A percentile compares a stretch with the other conserved stretches of the same genome.
These are phyloP conservation scores for Oreochromis mossambicus DNA, from an alignment of 2,797 vertebrate species.

Conservation along the genomic window DNA sequence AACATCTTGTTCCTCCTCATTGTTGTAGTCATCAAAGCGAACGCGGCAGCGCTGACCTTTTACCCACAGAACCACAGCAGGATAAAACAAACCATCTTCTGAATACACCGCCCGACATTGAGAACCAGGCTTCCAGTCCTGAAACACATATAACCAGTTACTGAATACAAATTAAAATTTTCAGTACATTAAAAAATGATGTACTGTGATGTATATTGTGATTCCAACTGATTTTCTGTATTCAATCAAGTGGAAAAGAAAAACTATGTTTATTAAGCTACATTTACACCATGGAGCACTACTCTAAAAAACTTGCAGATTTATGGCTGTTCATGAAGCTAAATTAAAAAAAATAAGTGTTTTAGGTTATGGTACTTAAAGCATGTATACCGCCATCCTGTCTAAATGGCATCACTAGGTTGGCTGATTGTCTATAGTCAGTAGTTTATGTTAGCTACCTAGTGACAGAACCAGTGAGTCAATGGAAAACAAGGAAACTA, in stretches of 20 bases:
- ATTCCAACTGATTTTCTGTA: neutral
- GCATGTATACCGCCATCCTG: accelerated
- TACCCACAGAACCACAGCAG: slow-evolving; percentile 59
- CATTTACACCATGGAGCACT: neutral
- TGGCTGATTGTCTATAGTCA: neutral
- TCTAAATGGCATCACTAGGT: neutral
- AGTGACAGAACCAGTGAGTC: neutral
- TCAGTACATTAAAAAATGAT: neutral
- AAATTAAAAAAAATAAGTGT: neutral
- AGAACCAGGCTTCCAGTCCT: slow-evolving; percentile 61
- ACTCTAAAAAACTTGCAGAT: neutral
- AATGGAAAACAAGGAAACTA: neutral
- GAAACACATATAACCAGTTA: neutral
- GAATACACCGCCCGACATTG: slow-evolving; percentile 60
- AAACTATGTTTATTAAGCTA: accelerated
- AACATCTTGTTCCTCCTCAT: slow-evolving; percentile 63
- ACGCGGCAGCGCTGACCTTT: slow-evolving; percentile 52
- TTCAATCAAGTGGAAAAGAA: neutral
- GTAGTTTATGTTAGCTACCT: neutral
- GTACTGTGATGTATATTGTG: neutral
- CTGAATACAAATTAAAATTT: neutral
- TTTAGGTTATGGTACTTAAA: neutral
- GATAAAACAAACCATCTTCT: slow-evolving; percentile 60
- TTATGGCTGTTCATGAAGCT: neutral
- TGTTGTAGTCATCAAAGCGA: slow-evolving; percentile 58